Conservation (phyloP, 2,888 invertebrate species). For the Rhorus exstirpatorius region DNA sequence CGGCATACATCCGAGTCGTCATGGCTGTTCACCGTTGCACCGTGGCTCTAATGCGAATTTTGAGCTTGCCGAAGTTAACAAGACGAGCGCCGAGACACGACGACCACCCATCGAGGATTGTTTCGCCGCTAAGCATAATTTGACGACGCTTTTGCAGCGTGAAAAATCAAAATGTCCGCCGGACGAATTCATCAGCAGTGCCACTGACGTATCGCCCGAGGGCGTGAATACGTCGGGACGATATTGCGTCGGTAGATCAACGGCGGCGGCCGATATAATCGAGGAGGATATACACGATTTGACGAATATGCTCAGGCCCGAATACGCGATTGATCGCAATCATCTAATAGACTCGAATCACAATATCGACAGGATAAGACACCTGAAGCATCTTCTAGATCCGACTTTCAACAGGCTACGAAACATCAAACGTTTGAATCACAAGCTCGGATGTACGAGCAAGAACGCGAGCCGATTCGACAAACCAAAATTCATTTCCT, state of each 20-base stretch:
- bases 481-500: constrained; percentile 81
- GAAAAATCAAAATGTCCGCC: constrained; percentile 73
- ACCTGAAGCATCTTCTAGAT: constrained; percentile 82
- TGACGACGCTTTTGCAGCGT: constrained; percentile 72
- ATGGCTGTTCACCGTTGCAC: constrained; percentile 81
- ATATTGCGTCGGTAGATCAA: constrained; percentile 69
- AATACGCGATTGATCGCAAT: constrained; percentile 81
- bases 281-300: constrained; percentile 83
- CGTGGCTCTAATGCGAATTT: constrained; percentile 81
- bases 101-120: constrained; percentile 81
- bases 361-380: constrained; percentile 83
- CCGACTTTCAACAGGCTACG: constrained; percentile 83
- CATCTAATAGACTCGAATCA: constrained; percentile 83
- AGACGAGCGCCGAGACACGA: constrained; percentile 79
- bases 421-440: constrained; percentile 80
- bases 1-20: constrained; percentile 81
- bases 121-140: constrained; percentile 79
- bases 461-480: constrained; percentile 68
- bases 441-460: constrained; percentile 74
- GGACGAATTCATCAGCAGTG: constrained; percentile 75
- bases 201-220: constrained; percentile 81
- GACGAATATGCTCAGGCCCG: constrained; percentile 83
- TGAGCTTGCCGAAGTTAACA: constrained; percentile 80
- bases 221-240: constrained; percentile 68
- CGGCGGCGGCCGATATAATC: constrained; percentile 76